Percentiles rank a stretch among this genome's conserved stretches.
These are phyloP conservation scores for Zosterops borbonicus DNA, from an alignment of 2,113 vertebrate species.

Conservation along the genomic window DNA sequence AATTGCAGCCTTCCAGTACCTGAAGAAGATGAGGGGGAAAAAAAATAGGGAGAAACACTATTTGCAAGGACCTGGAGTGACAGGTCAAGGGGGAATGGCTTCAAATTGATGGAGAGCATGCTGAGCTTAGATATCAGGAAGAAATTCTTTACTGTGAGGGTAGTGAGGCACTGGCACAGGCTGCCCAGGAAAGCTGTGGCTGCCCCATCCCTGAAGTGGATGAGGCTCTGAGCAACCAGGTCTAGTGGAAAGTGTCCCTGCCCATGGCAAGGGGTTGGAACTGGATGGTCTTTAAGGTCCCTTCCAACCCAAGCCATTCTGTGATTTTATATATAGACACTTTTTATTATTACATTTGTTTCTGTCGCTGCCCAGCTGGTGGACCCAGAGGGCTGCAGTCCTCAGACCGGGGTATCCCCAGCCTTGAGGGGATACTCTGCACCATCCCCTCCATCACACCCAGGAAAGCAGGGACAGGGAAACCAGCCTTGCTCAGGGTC, in stretches of 20 bases:
- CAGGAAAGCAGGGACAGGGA: neutral
- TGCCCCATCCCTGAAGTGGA: too few relatives aligned
- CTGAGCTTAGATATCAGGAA: neutral
- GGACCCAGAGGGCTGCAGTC: neutral
- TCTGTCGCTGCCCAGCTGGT: neutral
- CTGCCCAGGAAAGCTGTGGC: neutral
- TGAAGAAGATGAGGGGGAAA: neutral
- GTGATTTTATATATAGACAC: too few relatives aligned
- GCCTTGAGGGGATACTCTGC: neutral
- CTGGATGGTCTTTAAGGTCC: neutral
- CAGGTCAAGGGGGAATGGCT: neutral
- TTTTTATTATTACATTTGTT: neutral
- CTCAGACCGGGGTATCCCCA: neutral
- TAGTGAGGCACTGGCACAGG: neutral
- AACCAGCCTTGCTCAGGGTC: fast-evolving
- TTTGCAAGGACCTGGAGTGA: neutral
- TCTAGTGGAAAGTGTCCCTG: neutral
- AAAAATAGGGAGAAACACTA: neutral
- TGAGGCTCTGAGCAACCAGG: neutral
- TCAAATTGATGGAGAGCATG: neutral
- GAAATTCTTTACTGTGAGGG: neutral
- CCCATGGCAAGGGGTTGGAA: neutral
- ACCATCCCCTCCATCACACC: neutral
- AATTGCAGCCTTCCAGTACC: neutral
- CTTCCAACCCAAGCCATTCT: neutral